Percentiles rank a stretch among this genome's conserved stretches.
phyloP scores from a whole-genome alignment of 1,140 invertebrate species.

The Eueides isabella region DNA sequence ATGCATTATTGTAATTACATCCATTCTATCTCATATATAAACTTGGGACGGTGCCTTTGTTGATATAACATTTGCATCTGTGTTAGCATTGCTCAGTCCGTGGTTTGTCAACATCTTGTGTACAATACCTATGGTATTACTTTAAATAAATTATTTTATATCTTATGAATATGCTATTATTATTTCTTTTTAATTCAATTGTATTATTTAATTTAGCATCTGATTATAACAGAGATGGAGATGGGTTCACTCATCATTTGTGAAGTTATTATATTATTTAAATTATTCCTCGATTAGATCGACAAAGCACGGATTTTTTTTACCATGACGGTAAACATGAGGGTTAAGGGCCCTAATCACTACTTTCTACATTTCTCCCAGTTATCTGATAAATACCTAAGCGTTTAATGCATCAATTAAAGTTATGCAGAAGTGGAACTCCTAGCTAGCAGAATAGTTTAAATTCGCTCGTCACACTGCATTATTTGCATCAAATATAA shows the following conservation, averaged over 20 bases:
- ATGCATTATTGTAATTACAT: neutral
- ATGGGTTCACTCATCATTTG: too few relatives aligned
- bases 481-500: neutral
- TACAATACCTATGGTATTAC: neutral
- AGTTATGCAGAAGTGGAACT: neutral
- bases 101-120: neutral
- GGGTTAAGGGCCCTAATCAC: too few relatives aligned
- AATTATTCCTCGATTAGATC: too few relatives aligned
- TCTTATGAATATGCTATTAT: neutral
- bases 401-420: neutral
- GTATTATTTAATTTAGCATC: too few relatives aligned
- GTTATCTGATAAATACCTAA: neutral
- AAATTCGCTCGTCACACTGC: neutral
- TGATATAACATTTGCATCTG: conserved; percentile 2
- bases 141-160: neutral
- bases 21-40: conserved; percentile 1
- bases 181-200: too few relatives aligned
- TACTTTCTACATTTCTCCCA: neutral
- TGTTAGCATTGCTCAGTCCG: conserved; percentile 7
- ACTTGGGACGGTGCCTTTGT: neutral
- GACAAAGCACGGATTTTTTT: too few relatives aligned
- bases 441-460: conserved; percentile 1
- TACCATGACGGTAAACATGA: too few relatives aligned
- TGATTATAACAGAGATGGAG: neutral
- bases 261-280: too few relatives aligned